phyloP scores from a whole-genome alignment of 2,797 vertebrate genomes.

The Vireo griseus region DNA sequence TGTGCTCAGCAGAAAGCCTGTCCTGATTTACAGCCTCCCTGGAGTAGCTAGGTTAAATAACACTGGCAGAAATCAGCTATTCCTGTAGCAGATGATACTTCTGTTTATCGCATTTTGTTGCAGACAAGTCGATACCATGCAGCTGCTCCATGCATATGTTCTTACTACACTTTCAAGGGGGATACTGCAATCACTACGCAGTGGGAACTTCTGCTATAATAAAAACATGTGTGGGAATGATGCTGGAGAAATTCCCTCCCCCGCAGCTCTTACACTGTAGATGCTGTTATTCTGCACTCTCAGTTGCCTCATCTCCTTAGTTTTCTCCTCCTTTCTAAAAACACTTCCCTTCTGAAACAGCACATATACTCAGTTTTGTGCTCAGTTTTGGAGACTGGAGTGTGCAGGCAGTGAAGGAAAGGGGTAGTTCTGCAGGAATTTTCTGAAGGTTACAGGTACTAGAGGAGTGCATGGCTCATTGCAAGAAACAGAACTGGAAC shows the following conservation, averaged over 20 bases:
- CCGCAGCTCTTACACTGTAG: slow-evolving; percentile 24
- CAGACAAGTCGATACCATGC: slow-evolving; percentile 41
- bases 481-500: not conserved
- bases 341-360: slow-evolving; percentile 1
- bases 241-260: slow-evolving; percentile 58
- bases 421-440: not conserved
- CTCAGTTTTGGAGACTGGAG: not conserved
- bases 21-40: slow-evolving; percentile 4
- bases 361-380: not conserved
- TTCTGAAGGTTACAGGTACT: not conserved
- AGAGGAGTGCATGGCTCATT: not conserved
- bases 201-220: slow-evolving; percentile 46
- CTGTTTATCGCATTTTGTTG: slow-evolving; percentile 27
- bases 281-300: not conserved
- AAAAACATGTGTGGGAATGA: slow-evolving; percentile 52
- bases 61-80: slow-evolving; percentile 11
- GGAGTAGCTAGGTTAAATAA: slow-evolving; percentile 46
- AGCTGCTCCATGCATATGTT: slow-evolving; percentile 54
- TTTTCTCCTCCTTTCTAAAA: slow-evolving; percentile 22
- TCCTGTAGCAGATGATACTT: slow-evolving; percentile 52
- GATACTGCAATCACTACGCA: not conserved
- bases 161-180: slow-evolving; percentile 37
- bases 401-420: not conserved
- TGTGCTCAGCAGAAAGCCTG: slow-evolving; percentile 10
- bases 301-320: not conserved